Evolutionary conservation across 2,113 vertebrate species (phyloP), one percentile per base, ranked within the genome.

Genomic region (Larimichthys polyactis): DNA sequence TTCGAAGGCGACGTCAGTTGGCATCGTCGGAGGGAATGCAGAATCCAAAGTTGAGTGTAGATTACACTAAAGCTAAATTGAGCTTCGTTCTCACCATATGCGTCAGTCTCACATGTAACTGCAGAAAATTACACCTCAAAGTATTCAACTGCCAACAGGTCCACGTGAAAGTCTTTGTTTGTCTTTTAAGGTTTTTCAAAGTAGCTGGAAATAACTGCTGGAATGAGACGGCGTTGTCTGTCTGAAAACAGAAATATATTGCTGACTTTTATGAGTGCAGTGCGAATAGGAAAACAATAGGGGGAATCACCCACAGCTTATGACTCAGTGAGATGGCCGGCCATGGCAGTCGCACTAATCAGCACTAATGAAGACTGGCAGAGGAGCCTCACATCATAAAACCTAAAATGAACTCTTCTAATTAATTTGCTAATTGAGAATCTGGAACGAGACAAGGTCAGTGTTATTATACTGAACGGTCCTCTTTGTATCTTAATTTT

Each of bases 381-480:
- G 10, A 80, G 91, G 92, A 94, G 88, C 89, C 92, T 94, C 88
- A 69, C 83, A 72, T 91, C 71, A 83, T 90, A 91, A 93, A 78
- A 81, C 94, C 88, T 91, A 93, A 83, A 96, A 94, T 94, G 92
- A 96, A 90, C 91, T 90, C 86, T 88, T 93, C 91, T 95, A 96
- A 96, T 96, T 95, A 93, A 94, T 91, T 87, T 94, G 79, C 91
- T 96, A 96, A 96, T 96, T 96, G 93, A 92, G 95, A 95, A 96
- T 94, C 91, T 94, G 91, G 85, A 95, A 83, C 81, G 87, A 93
- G 91, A 91, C 84, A 94, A 92, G 93, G 92, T 86, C 84, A 90
- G 82, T 94, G 40, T 76, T 82, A 36, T 83, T 85, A 54, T 63
- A 60, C 62, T 20, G 20, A 71, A 81, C 51, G 46, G 75, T n/a